Conservation (phyloP, 2,113 vertebrate species). For the Rhea pennata region DNA sequence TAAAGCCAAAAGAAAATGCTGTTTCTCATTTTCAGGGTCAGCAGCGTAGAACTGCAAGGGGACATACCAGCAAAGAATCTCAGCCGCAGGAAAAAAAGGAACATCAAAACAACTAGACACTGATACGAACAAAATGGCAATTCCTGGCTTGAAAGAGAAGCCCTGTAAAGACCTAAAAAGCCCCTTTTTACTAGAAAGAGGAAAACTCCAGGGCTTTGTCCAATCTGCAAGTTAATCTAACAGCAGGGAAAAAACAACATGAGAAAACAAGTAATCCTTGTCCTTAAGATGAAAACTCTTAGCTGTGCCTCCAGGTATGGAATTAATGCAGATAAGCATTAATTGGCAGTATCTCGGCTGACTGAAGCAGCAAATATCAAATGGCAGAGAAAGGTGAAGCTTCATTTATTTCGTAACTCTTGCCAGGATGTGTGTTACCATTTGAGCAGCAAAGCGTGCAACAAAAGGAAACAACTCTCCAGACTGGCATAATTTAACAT, state of each 20-base stretch:
- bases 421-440: background rate
- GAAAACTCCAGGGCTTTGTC: background rate
- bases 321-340: background rate
- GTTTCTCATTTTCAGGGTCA: background rate
- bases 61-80: background rate
- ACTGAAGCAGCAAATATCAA: background rate
- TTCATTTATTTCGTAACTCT: background rate
- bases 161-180: background rate
- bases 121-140: background rate
- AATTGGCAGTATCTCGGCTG: background rate
- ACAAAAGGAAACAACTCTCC: accelerated
- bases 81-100: background rate
- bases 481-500: background rate
- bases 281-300: background rate
- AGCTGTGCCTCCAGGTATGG: background rate
- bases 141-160: background rate
- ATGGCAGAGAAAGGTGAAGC: background rate
- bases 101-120: background rate
- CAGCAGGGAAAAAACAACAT: background rate
- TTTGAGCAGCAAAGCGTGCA: background rate
- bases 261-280: background rate
- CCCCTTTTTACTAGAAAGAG: background rate
- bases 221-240: background rate
- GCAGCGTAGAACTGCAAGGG: too few relatives aligned
- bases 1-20: background rate